Conservation (phyloP, 23 tunicate species). For the Ciona savignyi region DNA sequence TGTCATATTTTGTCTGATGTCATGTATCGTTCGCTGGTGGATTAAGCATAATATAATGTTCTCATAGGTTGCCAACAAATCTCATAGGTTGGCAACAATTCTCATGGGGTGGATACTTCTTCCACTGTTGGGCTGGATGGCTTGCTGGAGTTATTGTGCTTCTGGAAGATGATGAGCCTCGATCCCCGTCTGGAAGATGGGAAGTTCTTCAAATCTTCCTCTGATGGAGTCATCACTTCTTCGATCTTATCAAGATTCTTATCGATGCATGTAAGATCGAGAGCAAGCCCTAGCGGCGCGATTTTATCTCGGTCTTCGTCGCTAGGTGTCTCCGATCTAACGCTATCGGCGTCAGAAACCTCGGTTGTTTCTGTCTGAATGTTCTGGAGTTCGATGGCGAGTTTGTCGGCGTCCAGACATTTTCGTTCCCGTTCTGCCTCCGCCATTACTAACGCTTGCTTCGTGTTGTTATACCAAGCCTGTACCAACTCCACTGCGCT, state of each 20-base stretch:
- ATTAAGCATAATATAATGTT: too few relatives aligned
- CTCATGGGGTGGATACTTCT: not conserved
- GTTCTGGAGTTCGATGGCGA: conserved; percentile 18
- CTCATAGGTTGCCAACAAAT: too few relatives aligned
- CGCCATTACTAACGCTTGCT: conserved; percentile 41
- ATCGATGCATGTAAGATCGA: not conserved
- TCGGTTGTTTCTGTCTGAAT: not conserved
- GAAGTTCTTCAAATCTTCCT: not conserved
- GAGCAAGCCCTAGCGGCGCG: not conserved
- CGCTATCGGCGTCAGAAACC: not conserved
- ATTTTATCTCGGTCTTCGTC: not conserved
- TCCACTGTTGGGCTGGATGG: not conserved
- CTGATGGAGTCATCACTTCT: not conserved
- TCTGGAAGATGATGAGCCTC: not conserved
- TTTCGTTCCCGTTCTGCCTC: conserved; percentile 47
- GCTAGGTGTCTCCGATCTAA: not conserved
- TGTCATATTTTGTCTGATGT: too few relatives aligned
- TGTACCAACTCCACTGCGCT: conserved; percentile 93
- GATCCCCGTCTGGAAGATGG: not conserved
- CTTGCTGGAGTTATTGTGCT: not conserved
- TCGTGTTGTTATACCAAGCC: conserved; percentile 88
- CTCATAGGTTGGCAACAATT: too few relatives aligned
- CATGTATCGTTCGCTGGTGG: too few relatives aligned
- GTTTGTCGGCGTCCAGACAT: conserved; percentile 29
- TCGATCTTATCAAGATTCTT: not conserved